A percentile compares a stretch with the other conserved stretches of the same genome.
Evolutionary conservation across 2,888 invertebrate genomes (phyloP).

Genomic region (Synergus umbraculus): DNA sequence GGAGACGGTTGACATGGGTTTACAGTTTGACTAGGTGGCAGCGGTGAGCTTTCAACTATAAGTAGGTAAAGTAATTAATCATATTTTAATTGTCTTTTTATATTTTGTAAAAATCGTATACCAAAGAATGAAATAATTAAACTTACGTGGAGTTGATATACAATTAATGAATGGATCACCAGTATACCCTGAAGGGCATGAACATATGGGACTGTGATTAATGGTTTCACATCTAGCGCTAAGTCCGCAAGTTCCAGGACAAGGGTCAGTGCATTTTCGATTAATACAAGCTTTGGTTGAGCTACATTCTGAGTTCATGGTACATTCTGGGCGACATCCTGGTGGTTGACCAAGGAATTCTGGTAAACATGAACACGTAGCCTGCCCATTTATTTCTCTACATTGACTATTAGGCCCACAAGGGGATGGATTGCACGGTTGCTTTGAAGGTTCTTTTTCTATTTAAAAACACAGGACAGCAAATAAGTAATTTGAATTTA

Average conservation of each 20-base stretch:
- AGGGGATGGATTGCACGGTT: slow-evolving; percentile 92
- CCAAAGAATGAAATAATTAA: not conserved
- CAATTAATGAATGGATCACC: slow-evolving; percentile 91
- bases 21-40: slow-evolving; percentile 36
- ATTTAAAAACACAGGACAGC: not conserved
- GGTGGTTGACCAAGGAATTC: slow-evolving; percentile 62
- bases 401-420: slow-evolving; percentile 91
- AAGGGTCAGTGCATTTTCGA: slow-evolving; percentile 77
- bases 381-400: slow-evolving; percentile 84
- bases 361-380: slow-evolving; percentile 84
- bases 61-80: not conserved
- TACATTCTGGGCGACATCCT: slow-evolving; percentile 86
- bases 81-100: not conserved
- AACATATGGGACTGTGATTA: slow-evolving; percentile 78
- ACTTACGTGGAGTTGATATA: slow-evolving; percentile 45
- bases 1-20: slow-evolving; percentile 91
- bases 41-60: slow-evolving; percentile 43
- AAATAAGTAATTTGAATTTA: not conserved
- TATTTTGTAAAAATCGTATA: not conserved
- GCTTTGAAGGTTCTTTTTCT: slow-evolving; percentile 64
- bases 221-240: slow-evolving; percentile 77
- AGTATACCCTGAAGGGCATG: slow-evolving; percentile 78
- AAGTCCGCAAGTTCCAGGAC: slow-evolving; percentile 76
- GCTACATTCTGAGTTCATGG: slow-evolving; percentile 92
- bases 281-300: slow-evolving; percentile 89